A percentile compares a stretch with the other conserved stretches of the same genome.
Evolutionary conservation across 1,140 invertebrate species (phyloP).

Genomic region (Meteorus sp.): DNA sequence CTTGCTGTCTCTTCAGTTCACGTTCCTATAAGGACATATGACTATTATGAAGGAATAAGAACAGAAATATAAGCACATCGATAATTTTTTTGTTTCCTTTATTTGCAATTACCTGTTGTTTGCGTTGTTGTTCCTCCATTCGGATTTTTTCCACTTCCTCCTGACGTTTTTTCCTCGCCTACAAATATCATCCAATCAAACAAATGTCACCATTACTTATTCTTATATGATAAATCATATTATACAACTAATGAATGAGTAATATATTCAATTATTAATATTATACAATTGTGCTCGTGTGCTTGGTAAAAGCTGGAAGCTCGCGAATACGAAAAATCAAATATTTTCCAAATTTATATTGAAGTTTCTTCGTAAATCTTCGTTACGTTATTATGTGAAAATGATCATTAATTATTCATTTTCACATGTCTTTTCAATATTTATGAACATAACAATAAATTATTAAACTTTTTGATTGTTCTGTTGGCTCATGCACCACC

Average conservation of each 20-base stretch:
- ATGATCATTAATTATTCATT: too few species aligned
- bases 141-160: slow-evolving; percentile 83
- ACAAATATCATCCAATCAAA: slow-evolving; percentile 40
- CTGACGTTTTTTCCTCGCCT: slow-evolving; percentile 83
- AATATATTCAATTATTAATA: neutral
- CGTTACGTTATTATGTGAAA: too few species aligned
- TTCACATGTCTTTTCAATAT: too few species aligned
- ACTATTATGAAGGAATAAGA: slow-evolving; percentile 29
- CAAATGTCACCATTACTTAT: neutral
- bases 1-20: slow-evolving; percentile 84
- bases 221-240: too few species aligned
- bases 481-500: too few species aligned
- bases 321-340: slow-evolving; percentile 31
- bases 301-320: slow-evolving; percentile 25
- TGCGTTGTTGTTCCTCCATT: slow-evolving; percentile 80
- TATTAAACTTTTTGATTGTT: too few species aligned
- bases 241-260: too few species aligned
- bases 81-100: neutral
- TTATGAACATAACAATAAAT: too few species aligned
- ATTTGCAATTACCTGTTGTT: slow-evolving; percentile 72
- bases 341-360: too few species aligned
- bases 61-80: slow-evolving; percentile 15
- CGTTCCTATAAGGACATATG: slow-evolving; percentile 68
- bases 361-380: too few species aligned
- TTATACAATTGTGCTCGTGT: slow-evolving; percentile 11